A percentile compares a stretch with the other conserved stretches of the same genome.
Conservation (phyloP, 2,888 invertebrate species). For the Choristoneura rosaceana region DNA sequence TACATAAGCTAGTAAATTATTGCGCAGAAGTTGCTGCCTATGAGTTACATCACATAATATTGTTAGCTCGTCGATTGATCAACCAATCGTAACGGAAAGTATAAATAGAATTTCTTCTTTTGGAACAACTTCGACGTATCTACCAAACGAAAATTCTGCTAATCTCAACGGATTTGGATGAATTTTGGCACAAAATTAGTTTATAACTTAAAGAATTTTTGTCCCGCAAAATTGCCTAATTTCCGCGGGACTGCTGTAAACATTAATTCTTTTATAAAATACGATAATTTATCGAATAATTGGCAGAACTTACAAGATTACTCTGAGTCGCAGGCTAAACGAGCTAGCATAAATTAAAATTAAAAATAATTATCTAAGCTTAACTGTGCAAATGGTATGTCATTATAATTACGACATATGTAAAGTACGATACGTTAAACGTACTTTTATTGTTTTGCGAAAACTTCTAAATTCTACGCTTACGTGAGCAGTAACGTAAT, state of each 20-base stretch:
- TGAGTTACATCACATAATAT: slow-evolving; percentile 23
- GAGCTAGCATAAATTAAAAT: too few species aligned
- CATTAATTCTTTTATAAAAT: too few species aligned
- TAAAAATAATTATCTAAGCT: too few species aligned
- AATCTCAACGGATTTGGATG: too few species aligned
- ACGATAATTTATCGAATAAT: too few species aligned
- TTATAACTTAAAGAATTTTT: too few species aligned
- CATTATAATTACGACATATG: background rate
- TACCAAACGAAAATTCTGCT: background rate
- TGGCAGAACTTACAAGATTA: too few species aligned
- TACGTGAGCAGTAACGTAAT: background rate
- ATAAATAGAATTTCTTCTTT: slow-evolving; percentile 14
- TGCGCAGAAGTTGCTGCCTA: slow-evolving; percentile 30
- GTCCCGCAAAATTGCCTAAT: too few species aligned
- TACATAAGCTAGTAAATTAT: slow-evolving; percentile 38
- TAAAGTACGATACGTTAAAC: background rate
- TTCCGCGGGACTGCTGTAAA: too few species aligned
- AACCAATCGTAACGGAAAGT: slow-evolving; percentile 14
- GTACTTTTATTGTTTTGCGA: background rate
- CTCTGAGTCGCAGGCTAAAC: too few species aligned
- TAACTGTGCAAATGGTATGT: too few species aligned
- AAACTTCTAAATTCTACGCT: background rate
- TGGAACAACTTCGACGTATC: background rate
- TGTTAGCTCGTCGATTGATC: slow-evolving; percentile 11
- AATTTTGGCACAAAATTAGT: too few species aligned